Conservation (phyloP, 2,113 vertebrate genomes). For the Gymnogyps californianus region DNA sequence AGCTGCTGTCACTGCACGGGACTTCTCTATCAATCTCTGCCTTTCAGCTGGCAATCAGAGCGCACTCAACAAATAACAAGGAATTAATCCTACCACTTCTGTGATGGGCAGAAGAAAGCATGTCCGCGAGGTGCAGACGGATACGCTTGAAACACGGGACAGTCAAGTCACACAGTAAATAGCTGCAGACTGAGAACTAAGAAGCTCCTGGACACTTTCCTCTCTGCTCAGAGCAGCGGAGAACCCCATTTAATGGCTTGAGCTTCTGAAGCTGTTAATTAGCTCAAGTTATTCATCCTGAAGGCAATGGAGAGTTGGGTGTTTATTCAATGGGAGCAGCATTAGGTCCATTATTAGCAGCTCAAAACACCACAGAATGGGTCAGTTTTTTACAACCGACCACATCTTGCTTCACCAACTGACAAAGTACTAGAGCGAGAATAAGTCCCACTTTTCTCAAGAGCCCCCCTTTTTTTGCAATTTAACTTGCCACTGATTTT, state of each 20-base stretch:
- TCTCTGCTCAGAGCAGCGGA: background rate
- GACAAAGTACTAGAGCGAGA: background rate
- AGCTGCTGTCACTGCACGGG: slow-evolving; percentile 33
- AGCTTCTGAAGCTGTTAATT: background rate
- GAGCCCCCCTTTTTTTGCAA: background rate
- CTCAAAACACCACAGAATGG: background rate
- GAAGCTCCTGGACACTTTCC: background rate
- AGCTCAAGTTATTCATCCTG: background rate
- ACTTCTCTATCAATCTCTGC: slow-evolving; percentile 55
- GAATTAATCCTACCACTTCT: slow-evolving; percentile 11
- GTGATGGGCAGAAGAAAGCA: background rate
- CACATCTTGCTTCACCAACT: background rate
- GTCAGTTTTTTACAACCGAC: background rate
- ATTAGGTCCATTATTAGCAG: background rate
- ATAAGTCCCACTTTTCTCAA: background rate
- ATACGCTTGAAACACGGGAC: background rate
- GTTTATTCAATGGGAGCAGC: background rate
- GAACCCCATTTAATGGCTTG: background rate
- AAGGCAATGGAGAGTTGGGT: background rate
- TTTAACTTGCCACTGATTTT: background rate
- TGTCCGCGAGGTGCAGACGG: background rate
- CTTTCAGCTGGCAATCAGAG: slow-evolving; percentile 51
- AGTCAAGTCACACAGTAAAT: background rate
- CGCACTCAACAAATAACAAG: background rate
- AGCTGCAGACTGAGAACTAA: background rate